Percentiles rank a stretch among this genome's conserved stretches.
Conservation (phyloP, 2,113 vertebrate species). For the Passer montanus region DNA sequence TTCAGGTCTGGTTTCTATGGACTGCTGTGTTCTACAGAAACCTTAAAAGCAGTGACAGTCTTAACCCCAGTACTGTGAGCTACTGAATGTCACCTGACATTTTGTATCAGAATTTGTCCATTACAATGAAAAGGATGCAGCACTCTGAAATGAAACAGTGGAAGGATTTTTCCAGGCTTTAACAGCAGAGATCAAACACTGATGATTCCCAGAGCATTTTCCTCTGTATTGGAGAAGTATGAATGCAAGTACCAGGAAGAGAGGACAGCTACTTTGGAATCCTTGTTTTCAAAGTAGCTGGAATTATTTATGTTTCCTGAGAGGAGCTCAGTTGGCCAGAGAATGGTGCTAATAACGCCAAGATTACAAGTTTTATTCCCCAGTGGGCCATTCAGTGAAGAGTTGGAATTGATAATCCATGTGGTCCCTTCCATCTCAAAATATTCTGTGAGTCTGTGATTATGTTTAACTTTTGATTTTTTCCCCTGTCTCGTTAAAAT, state of each 20-base stretch:
- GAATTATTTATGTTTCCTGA: not conserved
- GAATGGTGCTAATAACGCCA: constrained; percentile 57
- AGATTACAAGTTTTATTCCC: constrained; percentile 52
- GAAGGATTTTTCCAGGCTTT: not conserved
- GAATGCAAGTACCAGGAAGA: not conserved
- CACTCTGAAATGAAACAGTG: not conserved
- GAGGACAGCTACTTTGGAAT: not conserved
- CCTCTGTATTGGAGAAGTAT: not conserved
- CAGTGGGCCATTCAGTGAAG: not conserved
- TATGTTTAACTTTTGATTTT: not conserved
- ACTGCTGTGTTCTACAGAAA: not conserved
- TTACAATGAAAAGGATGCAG: not conserved
- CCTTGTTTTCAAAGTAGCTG: not conserved
- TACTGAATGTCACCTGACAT: not conserved
- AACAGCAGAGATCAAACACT: not conserved
- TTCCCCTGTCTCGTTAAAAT: not conserved
- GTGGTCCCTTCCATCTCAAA: not conserved
- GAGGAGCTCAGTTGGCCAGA: constrained; percentile 63
- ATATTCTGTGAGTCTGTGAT: not conserved
- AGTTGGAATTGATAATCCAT: not conserved
- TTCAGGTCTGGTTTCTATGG: not conserved
- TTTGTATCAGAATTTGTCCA: not conserved
- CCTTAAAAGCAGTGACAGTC: not conserved
- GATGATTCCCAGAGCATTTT: not conserved
- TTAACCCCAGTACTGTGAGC: not conserved